phyloP scores from a whole-genome alignment of 37 sponge, comb jelly and placozoan genomes.

The Beroe ovata region DNA sequence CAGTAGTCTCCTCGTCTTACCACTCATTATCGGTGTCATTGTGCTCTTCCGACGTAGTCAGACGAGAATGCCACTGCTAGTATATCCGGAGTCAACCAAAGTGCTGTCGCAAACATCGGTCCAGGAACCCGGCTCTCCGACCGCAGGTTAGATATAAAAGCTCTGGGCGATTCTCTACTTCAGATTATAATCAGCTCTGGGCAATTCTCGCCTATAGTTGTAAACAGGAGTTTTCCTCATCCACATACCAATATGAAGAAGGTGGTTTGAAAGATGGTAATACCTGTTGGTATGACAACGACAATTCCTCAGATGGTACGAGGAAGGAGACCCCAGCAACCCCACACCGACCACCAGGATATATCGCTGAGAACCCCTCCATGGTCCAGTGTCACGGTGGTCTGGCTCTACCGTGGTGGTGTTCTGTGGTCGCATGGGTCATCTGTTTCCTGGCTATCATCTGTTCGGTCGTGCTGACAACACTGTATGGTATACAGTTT shows the following conservation, averaged over 20 bases:
- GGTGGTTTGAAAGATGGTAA: no score
- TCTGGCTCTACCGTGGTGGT: constrained; percentile 48
- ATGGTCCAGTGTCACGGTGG: not conserved
- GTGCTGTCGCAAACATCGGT: constrained; percentile 21
- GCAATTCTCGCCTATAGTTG: no score
- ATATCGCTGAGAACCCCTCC: constrained; percentile 58
- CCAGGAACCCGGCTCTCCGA: not conserved
- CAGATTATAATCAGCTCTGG: no score
- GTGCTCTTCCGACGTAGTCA: constrained; percentile 25
- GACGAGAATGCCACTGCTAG: constrained; percentile 16
- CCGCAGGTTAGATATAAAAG: no score
- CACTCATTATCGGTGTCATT: constrained; percentile 5
- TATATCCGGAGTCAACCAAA: constrained; percentile 44
- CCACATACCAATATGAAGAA: no score
- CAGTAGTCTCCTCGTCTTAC: not conserved
- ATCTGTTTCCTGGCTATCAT: constrained; percentile 19
- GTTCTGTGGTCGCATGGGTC: constrained; percentile 3
- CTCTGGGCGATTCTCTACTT: no score
- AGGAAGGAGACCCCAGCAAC: no score
- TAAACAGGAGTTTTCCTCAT: no score
- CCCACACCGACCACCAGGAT: no score
- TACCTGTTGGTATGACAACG: no score
- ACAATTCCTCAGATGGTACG: no score
- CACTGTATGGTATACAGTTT: constrained; percentile 52
- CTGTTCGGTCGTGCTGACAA: constrained; percentile 16